Evolutionary conservation across 92 coral and sea anemone genomes (phyloP), one percentile per base, ranked within the genome.

Genomic region (Pocillopora meandrina): DNA sequence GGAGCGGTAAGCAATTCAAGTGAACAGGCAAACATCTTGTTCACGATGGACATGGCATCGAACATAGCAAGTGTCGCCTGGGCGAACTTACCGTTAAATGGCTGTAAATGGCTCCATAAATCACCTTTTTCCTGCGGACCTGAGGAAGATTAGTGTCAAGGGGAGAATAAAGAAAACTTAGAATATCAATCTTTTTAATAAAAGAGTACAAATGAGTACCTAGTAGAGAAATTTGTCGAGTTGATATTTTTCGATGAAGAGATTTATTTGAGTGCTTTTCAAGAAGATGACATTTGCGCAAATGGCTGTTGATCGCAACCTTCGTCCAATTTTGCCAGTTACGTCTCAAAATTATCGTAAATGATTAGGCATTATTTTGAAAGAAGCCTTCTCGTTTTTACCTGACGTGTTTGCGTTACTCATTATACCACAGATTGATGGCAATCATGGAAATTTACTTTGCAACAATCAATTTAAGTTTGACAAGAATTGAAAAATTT

Each of bases 361-460:
- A 35, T 58, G 35, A 34, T 33, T 68, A 68, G 58, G 33, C 60
- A 47, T 56, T 20, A n/a, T 81, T 42, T 35, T 67, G 20, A 78
- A 61, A 42, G 20, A 80, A 19, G 59, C 34, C 12, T 15, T 23
- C 49, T 57, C 35, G 57, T 81, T 76, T 81, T 69, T 81, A 71
- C 85, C 31, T 58, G 58, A 2, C 13, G 57, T 81, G 65, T 81
- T 81, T 81, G 76, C 77, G 33, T 5, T 71, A 64, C 36, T 31
- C 84, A 68, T 71, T 70, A 70, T 34, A 64, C 10, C 72, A 23
- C 63, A 42, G 72, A 79, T 35, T 65, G 85, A 61, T 69, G 52
- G 59, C 7, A 17, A 34, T 68, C 49, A 33, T 68, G 31, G n/a
- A 65, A 79, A 79, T 65, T 79, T 34, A 70, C 42, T 70, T 35